Evolutionary conservation across 2,797 vertebrate genomes (phyloP).

Genomic region (Cynodonichthys magdalenae): DNA sequence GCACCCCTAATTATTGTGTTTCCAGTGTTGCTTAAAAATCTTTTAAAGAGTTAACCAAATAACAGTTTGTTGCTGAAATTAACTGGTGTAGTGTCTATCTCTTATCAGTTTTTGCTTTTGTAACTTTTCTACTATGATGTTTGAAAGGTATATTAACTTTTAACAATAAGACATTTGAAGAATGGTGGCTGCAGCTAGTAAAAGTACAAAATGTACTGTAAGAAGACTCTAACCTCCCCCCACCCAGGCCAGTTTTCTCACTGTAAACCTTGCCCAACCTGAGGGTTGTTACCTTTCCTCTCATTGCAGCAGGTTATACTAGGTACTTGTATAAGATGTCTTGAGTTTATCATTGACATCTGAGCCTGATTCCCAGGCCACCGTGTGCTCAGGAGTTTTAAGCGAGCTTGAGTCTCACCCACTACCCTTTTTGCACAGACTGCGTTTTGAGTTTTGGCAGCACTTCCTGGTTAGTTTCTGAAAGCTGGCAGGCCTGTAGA

Average conservation of each 20-base stretch:
- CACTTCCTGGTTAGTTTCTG: constrained; percentile 73
- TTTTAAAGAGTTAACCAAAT: constrained; percentile 10
- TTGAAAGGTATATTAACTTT: constrained; percentile 13
- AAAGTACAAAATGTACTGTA: constrained; percentile 35
- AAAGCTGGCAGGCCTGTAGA: constrained; percentile 54
- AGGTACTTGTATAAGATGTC: constrained; percentile 59
- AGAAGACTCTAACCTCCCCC: constrained; percentile 52
- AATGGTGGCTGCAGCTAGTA: constrained; percentile 1
- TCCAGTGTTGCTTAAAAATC: constrained; percentile 11
- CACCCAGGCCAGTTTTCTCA: constrained; percentile 32
- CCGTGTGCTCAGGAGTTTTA: constrained; percentile 57
- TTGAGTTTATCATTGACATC: constrained; percentile 77
- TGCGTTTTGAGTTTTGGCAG: constrained; percentile 72
- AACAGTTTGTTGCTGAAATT: neutral
- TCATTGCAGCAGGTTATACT: constrained; percentile 60
- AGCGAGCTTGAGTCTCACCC: constrained; percentile 70
- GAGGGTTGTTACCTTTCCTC: constrained; percentile 56
- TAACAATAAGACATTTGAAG: neutral
- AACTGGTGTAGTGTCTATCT: constrained; percentile 7
- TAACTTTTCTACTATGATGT: constrained; percentile 2
- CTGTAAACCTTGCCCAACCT: constrained; percentile 68
- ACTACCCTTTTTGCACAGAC: constrained; percentile 73
- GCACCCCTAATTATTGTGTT: neutral
- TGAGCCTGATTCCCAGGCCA: constrained; percentile 61
- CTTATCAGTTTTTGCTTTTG: constrained; percentile 6